These are phyloP conservation scores for Hirundichthys speculiger DNA, from an alignment of 2,113 vertebrate genomes.

Conservation along the genomic window DNA sequence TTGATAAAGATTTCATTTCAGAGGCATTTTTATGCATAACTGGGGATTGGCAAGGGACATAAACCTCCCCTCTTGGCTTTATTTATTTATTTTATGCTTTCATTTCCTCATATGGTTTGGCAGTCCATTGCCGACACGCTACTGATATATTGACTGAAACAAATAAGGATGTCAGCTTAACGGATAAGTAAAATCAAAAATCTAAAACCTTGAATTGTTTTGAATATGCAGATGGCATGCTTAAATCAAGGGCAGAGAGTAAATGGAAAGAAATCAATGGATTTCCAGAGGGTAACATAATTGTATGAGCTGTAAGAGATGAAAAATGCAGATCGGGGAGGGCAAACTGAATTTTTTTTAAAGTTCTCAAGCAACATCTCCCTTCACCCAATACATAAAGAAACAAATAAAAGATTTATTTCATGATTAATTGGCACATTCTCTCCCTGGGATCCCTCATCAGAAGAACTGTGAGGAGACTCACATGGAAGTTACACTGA, in stretches of 20 bases:
- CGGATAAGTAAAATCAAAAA: conserved; percentile 23
- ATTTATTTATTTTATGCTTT: conserved; percentile 56
- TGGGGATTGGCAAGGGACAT: conserved; percentile 71
- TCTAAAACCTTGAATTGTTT: conserved; percentile 29
- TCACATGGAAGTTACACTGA: too few species aligned
- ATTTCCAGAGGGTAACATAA: conserved; percentile 65
- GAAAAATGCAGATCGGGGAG: conserved; percentile 68
- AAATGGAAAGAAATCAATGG: conserved; percentile 27
- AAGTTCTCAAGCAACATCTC: conserved; percentile 56
- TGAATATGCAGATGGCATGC: conserved; percentile 39
- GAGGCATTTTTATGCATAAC: conserved; percentile 78
- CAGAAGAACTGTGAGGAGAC: too few species aligned
- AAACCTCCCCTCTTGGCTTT: conserved; percentile 47
- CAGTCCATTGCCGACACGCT: conserved; percentile 15
- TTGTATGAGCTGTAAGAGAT: conserved; percentile 52
- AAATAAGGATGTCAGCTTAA: conserved; percentile 30
- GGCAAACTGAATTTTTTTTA: conserved; percentile 53
- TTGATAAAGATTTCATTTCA: conserved; percentile 81
- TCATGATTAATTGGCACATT: not conserved
- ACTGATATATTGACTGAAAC: conserved; percentile 41
- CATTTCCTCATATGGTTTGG: conserved; percentile 28
- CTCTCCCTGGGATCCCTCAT: too few species aligned
- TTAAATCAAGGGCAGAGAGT: conserved; percentile 40
- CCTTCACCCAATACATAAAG: conserved; percentile 25
- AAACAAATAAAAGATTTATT: not conserved